Evolutionary conservation across 2,797 vertebrate species (phyloP), one percentile per base, ranked within the genome.

Genomic region (Myotis daubentonii): DNA sequence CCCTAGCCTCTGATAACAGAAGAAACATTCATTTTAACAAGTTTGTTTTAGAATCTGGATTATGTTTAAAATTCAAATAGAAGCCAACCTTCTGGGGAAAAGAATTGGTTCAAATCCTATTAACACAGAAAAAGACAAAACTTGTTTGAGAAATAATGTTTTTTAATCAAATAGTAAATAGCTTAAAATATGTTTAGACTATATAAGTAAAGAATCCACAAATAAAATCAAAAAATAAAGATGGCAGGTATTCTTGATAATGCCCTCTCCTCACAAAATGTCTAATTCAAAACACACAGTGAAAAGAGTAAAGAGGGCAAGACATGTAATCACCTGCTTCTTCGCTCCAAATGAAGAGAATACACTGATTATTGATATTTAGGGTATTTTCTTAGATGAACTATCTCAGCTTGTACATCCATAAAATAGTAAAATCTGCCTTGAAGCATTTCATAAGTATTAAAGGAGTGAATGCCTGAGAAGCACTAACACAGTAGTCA

Each of bases 81-180:
- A 93, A 85, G 33, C 55, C 22, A 93, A 74, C 15, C 9, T 60
- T 74, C 66, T 74, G 19, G 33, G 8, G 30, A 57, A 66, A 91
- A 22, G 25, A 66, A 66, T 80, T 79, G 6, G 4, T 74, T 86
- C 81, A 74, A 80, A 80, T 75, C 38, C 79, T 75, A 30, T 57
- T n/a, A 44, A 75, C 41, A 90, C 30, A 87, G 51, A 87, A 85
- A 81, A 93, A 65, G n/a, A 41, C 68, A 75, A 41, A 87, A 80
- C 49, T 70, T 57, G 20, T 87, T 91, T 81, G 49, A 87, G 62
- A 94, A 75, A 76, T 33, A 91, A 28, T 57, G 1, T 68, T 87
- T 80, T 74, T 87, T 49, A 91, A 33, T 68, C 82, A 87, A 60
- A 87, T 74, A 80, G 55, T 55, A 19, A 66, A 74, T 51, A 51